Conservation (phyloP, 2,113 vertebrate species). For the Fulmarus glacialis region DNA sequence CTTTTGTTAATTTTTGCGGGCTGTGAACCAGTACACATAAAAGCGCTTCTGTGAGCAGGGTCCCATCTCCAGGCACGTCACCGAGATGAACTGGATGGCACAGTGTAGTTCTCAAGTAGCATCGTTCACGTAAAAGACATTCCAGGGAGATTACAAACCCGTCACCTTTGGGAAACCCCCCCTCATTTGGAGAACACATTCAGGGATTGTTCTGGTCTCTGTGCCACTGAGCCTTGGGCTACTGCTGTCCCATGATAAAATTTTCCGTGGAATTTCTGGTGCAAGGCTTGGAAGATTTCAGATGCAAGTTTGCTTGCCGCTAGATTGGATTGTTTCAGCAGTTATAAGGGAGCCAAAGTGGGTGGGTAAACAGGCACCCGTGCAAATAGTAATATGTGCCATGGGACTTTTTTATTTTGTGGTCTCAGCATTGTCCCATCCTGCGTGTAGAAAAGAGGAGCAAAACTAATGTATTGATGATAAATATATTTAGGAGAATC, state of each 20-base stretch:
- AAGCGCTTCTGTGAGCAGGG: slow-evolving; percentile 13
- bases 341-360: rapidly evolving
- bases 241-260: neutral
- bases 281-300: neutral
- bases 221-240: neutral
- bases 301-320: neutral
- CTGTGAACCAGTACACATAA: neutral
- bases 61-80: neutral
- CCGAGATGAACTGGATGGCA: neutral
- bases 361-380: rapidly evolving
- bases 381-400: neutral
- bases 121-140: neutral
- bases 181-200: neutral
- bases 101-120: neutral
- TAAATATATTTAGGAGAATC: neutral
- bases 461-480: neutral
- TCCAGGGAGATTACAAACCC: slow-evolving; percentile 5
- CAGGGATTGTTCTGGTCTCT: slow-evolving; percentile 16
- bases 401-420: neutral
- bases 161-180: slow-evolving; percentile 5
- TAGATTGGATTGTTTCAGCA: neutral
- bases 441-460: neutral
- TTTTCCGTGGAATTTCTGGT: neutral
- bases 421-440: neutral
- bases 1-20: slow-evolving; percentile 41